Evolutionary conservation across 2,888 invertebrate genomes (phyloP).

Genomic region (Teinopalpus imperialis): DNA sequence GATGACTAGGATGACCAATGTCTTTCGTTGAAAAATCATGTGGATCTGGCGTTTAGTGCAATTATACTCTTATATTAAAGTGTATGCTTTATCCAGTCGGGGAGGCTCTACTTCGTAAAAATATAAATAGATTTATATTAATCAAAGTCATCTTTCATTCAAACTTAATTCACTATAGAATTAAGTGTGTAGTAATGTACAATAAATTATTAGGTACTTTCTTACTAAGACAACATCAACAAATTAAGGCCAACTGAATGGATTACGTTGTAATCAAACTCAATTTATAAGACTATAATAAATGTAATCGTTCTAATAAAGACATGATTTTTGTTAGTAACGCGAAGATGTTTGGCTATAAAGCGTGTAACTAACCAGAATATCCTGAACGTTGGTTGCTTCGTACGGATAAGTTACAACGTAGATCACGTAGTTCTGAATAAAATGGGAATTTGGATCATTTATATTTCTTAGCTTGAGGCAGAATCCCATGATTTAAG

Average conservation of each 20-base stretch:
- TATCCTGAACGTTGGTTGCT: slow-evolving; percentile 35
- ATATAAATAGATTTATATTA: too few relatives aligned
- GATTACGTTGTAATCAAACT: slow-evolving; percentile 22
- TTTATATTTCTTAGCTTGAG: slow-evolving; percentile 53
- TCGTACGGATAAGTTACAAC: slow-evolving; percentile 2
- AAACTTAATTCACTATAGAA: too few relatives aligned
- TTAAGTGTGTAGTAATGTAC: too few relatives aligned
- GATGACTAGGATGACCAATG: too few relatives aligned
- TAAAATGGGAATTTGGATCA: slow-evolving; percentile 41
- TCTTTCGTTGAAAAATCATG: too few relatives aligned
- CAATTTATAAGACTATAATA: slow-evolving; percentile 47
- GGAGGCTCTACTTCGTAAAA: too few relatives aligned
- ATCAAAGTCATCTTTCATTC: too few relatives aligned
- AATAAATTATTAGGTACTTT: too few relatives aligned
- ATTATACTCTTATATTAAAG: too few relatives aligned
- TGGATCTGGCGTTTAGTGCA: too few relatives aligned
- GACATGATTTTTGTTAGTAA: slow-evolving; percentile 58
- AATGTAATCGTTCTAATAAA: slow-evolving; percentile 62
- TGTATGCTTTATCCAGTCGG: too few relatives aligned
- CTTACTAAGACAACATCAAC: too few relatives aligned
- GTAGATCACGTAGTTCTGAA: slow-evolving; percentile 32
- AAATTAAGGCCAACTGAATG: background rate
- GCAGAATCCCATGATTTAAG: slow-evolving; percentile 56
- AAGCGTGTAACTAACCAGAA: slow-evolving; percentile 39
- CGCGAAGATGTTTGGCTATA: slow-evolving; percentile 44